phyloP scores from a whole-genome alignment of 1,140 invertebrate genomes.

The Tetragonula clypearis region DNA sequence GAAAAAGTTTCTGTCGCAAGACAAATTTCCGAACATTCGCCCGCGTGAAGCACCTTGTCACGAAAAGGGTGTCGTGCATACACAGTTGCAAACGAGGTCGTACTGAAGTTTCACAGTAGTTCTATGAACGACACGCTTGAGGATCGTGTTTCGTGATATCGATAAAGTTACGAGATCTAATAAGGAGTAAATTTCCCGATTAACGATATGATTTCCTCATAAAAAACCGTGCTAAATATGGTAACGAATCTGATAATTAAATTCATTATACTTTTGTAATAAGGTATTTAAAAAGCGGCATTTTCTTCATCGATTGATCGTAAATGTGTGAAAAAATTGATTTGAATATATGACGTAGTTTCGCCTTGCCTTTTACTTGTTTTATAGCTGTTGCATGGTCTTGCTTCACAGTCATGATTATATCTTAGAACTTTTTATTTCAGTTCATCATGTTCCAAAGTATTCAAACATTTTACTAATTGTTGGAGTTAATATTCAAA shows the following conservation, averaged over 20 bases:
- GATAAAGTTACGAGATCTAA: background rate
- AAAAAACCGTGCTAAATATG: background rate
- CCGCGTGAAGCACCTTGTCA: background rate
- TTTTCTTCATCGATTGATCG: no score
- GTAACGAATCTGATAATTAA: background rate
- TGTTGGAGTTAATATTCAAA: background rate
- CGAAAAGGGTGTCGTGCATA: background rate
- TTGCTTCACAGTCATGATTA: background rate
- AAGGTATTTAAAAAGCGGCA: no score
- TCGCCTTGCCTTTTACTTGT: background rate
- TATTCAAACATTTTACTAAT: background rate
- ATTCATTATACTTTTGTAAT: background rate
- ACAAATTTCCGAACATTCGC: constrained; percentile 22
- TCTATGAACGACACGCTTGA: constrained; percentile 2
- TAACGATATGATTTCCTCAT: background rate
- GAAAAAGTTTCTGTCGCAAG: constrained; percentile 39
- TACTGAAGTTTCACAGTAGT: constrained; percentile 4
- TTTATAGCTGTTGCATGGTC: background rate
- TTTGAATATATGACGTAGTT: background rate
- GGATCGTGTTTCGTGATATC: background rate
- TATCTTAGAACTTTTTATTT: background rate
- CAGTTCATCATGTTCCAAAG: background rate
- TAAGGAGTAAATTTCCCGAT: background rate
- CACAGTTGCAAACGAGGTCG: constrained; percentile 13
- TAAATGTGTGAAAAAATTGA: background rate